Evolutionary conservation across 2,888 invertebrate genomes (phyloP).

Genomic region (Ceriagrion tenellum): DNA sequence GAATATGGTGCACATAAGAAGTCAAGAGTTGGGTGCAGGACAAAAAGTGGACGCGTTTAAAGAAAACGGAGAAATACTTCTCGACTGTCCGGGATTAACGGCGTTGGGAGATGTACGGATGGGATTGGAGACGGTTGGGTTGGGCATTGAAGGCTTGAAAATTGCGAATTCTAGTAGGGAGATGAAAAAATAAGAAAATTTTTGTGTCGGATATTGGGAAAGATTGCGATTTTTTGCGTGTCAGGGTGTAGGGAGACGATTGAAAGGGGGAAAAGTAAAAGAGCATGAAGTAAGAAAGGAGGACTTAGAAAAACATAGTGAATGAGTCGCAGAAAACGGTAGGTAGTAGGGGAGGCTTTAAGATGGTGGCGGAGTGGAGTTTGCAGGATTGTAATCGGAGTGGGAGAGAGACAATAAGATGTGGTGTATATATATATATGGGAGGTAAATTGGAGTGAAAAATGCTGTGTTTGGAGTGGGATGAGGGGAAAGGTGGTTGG

Average conservation of each 20-base stretch:
- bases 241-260: background rate
- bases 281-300: background rate
- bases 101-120: too few species aligned
- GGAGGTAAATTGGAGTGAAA: background rate
- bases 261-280: background rate
- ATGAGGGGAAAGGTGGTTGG: background rate
- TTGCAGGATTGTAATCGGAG: background rate
- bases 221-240: slow-evolving; percentile 22
- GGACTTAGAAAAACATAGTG: background rate
- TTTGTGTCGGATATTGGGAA: background rate
- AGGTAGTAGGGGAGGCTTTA: too few species aligned
- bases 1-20: too few species aligned
- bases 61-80: too few species aligned
- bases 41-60: too few species aligned
- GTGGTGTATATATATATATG: background rate
- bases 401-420: background rate
- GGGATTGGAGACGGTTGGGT: too few species aligned
- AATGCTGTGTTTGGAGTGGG: background rate
- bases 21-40: too few species aligned
- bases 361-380: too few species aligned
- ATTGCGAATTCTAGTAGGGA: too few species aligned
- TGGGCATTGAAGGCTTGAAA: too few species aligned
- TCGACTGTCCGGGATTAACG: too few species aligned
- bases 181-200: slow-evolving; percentile 17
- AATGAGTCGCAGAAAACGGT: too few species aligned